Base-by-base conservation (phyloP, 2,113 vertebrate species). In the Petroica traversi region DNA sequence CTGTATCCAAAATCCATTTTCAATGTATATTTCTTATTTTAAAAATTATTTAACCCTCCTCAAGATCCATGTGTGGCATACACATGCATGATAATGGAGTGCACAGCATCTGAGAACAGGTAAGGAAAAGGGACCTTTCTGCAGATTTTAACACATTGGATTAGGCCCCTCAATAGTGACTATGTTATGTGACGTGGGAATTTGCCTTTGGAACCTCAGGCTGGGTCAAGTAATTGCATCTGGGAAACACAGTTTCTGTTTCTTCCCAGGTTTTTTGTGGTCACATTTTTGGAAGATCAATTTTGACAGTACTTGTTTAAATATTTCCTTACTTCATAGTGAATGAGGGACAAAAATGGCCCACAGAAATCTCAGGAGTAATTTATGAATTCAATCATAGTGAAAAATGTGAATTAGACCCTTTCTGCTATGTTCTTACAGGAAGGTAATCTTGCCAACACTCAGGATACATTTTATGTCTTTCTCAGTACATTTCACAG, bases 221-320 rank as follows among this genome's bases (percentile, higher is more conserved):
- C 71, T 72, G 49, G 71, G 74, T 66, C 71, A 91, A 75, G 41
- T 76, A 85, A 95, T 82, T 79, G 49, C 62, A 94, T 69, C 71
- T 94, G 93, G 75, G 77, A 95, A 94, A 94, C 31, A 78, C 2
- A 62, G 69, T 82, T 92, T 85, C 58, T 77, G 54, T 73, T 93
- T 94, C 84, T 91, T 91, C 91, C 51, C 46, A 79, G 66, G 62
- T 46, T 69, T 95, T 93, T 13, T 64, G 66, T 51, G 93, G 84
- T 82, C 77, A 92, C 41, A 83, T 73, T 89, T 91, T 88, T 61
- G 17, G 66, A 93, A 88, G 85, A 96, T 88, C 81, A 85, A 41
- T 94, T 95, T 91, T 93, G 94, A 95, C 89, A 94, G 46, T 71
- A 85, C 85, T 89, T n/a, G 72, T 88, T 95, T 95, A 95, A 95